Evolutionary conservation across 2,888 invertebrate species (phyloP).

Genomic region (Sthenelais limicola): DNA sequence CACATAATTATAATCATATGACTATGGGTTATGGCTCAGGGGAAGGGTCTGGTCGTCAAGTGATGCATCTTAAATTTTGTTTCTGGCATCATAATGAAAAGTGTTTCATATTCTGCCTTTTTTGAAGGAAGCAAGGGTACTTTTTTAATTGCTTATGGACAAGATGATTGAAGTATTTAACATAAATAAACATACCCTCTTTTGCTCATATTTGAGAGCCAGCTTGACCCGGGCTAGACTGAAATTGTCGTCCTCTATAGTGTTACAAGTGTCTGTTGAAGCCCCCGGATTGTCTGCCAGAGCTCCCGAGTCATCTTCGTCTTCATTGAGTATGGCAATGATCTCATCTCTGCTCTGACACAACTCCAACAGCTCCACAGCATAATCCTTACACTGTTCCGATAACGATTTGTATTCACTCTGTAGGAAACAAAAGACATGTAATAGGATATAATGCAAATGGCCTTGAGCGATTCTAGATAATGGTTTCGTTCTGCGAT

Average conservation of each 20-base stretch:
- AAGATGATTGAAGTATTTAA: background rate
- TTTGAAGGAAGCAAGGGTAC: too few relatives aligned
- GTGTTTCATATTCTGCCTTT: too few relatives aligned
- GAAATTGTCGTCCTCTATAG: background rate
- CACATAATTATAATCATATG: too few relatives aligned
- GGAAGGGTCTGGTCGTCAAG: too few relatives aligned
- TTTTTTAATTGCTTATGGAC: too few relatives aligned
- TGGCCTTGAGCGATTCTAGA: too few relatives aligned
- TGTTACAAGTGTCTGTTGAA: slow-evolving; percentile 44
- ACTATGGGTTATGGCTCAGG: too few relatives aligned
- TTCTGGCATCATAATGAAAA: too few relatives aligned
- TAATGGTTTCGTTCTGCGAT: too few relatives aligned
- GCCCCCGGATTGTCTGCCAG: background rate
- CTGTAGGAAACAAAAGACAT: too few relatives aligned
- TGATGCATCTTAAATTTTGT: too few relatives aligned
- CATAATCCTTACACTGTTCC: slow-evolving; percentile 62
- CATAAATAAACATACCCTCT: slow-evolving; percentile 47
- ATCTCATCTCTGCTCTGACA: slow-evolving; percentile 67
- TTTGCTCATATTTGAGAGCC: slow-evolving; percentile 55
- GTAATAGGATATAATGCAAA: too few relatives aligned
- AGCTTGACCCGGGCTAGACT: slow-evolving; percentile 52
- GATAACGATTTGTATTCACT: slow-evolving; percentile 63
- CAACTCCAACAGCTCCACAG: slow-evolving; percentile 63
- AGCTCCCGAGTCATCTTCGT: slow-evolving; percentile 12
- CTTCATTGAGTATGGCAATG: slow-evolving; percentile 58